Conservation (phyloP, 2,113 vertebrate species). For the Rhegmatorhina hoffmannsi region DNA sequence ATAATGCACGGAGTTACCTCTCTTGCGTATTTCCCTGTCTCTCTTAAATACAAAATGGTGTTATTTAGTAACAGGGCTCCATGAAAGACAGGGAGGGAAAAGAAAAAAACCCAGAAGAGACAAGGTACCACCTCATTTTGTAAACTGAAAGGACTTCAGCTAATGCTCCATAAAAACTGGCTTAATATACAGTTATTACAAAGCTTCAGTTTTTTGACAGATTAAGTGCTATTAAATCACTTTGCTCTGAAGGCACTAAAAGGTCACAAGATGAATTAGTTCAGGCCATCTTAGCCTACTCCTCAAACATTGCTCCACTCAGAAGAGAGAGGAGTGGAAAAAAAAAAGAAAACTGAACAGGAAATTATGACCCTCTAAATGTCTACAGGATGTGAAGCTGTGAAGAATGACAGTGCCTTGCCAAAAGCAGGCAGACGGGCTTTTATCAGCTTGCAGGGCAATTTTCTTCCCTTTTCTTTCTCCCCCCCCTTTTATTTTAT, state of each 20-base stretch:
- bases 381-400: conserved; percentile 72
- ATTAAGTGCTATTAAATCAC: conserved; percentile 87
- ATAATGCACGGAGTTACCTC: not conserved
- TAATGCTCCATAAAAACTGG: conserved; percentile 78
- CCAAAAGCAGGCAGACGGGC: conserved; percentile 73
- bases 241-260: conserved; percentile 78
- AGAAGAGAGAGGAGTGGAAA: conserved; percentile 44
- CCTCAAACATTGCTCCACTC: conserved; percentile 56
- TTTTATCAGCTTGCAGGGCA: conserved; percentile 73
- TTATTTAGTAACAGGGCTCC: not conserved
- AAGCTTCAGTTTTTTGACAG: conserved; percentile 82
- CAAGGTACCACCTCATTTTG: conserved; percentile 42
- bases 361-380: conserved; percentile 79
- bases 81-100: not conserved
- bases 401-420: conserved; percentile 74
- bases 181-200: conserved; percentile 84
- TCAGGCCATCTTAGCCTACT: conserved; percentile 72
- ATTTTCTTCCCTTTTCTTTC: conserved; percentile 61
- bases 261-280: conserved; percentile 84
- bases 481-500: not conserved
- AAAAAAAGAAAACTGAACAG: conserved; percentile 70
- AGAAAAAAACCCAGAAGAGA: not conserved
- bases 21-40: not conserved
- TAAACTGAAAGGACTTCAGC: conserved; percentile 74
- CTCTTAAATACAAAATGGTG: not conserved